Evolutionary conservation across 2,888 invertebrate genomes (phyloP), one percentile per base, ranked within the genome.

Genomic region (Nebria brevicollis): DNA sequence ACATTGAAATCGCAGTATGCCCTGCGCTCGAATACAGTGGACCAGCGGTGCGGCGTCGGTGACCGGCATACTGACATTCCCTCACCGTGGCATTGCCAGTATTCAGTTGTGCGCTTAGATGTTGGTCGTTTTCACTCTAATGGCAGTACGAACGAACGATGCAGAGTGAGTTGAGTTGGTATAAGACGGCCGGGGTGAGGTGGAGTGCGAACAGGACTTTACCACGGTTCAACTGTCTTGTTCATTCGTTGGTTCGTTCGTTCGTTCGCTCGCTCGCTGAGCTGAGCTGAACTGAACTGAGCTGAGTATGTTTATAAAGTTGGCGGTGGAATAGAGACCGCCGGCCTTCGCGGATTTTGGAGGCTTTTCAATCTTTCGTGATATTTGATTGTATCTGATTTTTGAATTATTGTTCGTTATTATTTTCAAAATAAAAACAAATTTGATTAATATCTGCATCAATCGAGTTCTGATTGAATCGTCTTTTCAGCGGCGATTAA

Each of bases 1-100:
- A 89, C 89, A 89, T 89, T 89, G 88, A 88, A 89, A 89, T 89
- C 87, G 88, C 88, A 89, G 87, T 88, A 87, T 87, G 87, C 54
- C 54, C 54, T 54, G 54, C 54, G 54, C 54, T 54, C 54, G 54
- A 54, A 8, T 87, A 85, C 87, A 86, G 87, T 88, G 84, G 88
- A 81, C 87, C 88, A 89, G 84, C 82, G 82, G 80, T 85, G 76
- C 84, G n/a, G 83, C 85, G 82, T 75, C 75, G 83, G 80, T 82
- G 77, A 80, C 80, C 80, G 81, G 72, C 78, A 66, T 76, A 65
- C 66, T 64, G 13, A 43, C 43, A 66, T 72, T 25, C n/a, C n/a
- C 79, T 34, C 34, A 5, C 34, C 5, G 83, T 83, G 82, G 42
- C 66, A 74, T 81, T 83, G 78, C 73, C 84, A 86, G 25, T 82